Conservation (phyloP, 1,140 invertebrate species). For the Drosophila sucinea region DNA sequence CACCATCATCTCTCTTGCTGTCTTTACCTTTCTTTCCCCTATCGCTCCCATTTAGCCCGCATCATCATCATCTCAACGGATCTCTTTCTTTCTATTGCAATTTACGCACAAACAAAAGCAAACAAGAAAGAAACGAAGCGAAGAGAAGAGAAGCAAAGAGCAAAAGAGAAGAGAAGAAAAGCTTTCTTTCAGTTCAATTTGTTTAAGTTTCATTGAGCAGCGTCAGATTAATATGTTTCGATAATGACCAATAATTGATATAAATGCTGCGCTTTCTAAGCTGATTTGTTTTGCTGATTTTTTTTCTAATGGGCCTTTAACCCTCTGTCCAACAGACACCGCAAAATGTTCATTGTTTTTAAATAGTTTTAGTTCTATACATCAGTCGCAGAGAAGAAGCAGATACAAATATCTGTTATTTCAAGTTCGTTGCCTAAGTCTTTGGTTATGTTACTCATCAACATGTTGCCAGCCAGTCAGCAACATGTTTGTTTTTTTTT, state of each 20-base stretch:
- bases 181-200: slow-evolving; percentile 66
- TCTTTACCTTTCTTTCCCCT: slow-evolving; percentile 1
- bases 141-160: too few species aligned
- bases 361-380: too few species aligned
- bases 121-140: too few species aligned
- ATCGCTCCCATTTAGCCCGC: slow-evolving; percentile 35
- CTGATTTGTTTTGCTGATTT: slow-evolving; percentile 61
- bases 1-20: slow-evolving; percentile 27
- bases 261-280: slow-evolving; percentile 61
- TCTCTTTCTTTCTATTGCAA: slow-evolving; percentile 17
- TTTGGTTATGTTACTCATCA: slow-evolving; percentile 39
- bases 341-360: too few species aligned
- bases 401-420: too few species aligned
- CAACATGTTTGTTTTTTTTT: neutral
- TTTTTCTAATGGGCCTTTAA: slow-evolving; percentile 56
- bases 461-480: neutral
- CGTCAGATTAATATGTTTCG: slow-evolving; percentile 43
- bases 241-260: slow-evolving; percentile 71
- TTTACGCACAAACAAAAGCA: slow-evolving; percentile 58
- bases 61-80: slow-evolving; percentile 27
- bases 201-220: slow-evolving; percentile 35
- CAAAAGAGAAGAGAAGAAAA: neutral
- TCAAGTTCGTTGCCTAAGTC: slow-evolving; percentile 72
- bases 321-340: too few species aligned
- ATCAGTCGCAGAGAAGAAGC: neutral